These are phyloP conservation scores for Acleris literana DNA, from an alignment of 2,888 invertebrate species.

Conservation along the genomic window DNA sequence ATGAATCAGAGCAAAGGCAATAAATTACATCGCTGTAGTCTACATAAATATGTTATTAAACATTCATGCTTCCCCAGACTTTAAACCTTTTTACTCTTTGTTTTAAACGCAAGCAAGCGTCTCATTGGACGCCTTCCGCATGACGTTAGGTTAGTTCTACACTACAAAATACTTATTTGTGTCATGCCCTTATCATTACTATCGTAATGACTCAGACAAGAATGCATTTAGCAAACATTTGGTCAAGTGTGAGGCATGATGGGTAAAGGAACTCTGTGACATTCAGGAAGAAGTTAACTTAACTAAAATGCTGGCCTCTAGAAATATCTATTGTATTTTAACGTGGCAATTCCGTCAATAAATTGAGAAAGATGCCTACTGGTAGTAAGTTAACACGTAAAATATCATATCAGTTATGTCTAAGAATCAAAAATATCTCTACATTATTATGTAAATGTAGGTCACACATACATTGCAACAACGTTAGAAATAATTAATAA, in stretches of 20 bases:
- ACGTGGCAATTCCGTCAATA: too few relatives aligned
- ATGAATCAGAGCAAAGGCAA: too few relatives aligned
- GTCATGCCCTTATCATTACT: constrained; percentile 25
- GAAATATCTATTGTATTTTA: too few relatives aligned
- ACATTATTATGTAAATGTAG: too few relatives aligned
- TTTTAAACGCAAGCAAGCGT: neutral
- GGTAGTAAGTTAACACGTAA: too few relatives aligned
- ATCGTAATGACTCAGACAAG: constrained; percentile 22
- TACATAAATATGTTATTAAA: neutral
- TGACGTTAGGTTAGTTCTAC: constrained; percentile 18
- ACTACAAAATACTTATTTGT: constrained; percentile 18
- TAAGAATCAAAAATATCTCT: too few relatives aligned
- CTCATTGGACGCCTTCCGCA: constrained; percentile 12
- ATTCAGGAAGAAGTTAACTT: neutral
- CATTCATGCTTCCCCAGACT: neutral
- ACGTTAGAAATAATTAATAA: too few relatives aligned
- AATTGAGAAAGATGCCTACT: too few relatives aligned
- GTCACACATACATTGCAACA: too few relatives aligned
- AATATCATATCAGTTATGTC: too few relatives aligned
- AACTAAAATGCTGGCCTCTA: too few relatives aligned
- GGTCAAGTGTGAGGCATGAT: constrained; percentile 21
- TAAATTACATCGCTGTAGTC: neutral
- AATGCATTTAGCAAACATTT: constrained; percentile 37
- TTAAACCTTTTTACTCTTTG: constrained; percentile 2
- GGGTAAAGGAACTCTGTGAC: constrained; percentile 14